Conservation (phyloP, 2,888 invertebrate species). For the Synanthedon formicaeformis region DNA sequence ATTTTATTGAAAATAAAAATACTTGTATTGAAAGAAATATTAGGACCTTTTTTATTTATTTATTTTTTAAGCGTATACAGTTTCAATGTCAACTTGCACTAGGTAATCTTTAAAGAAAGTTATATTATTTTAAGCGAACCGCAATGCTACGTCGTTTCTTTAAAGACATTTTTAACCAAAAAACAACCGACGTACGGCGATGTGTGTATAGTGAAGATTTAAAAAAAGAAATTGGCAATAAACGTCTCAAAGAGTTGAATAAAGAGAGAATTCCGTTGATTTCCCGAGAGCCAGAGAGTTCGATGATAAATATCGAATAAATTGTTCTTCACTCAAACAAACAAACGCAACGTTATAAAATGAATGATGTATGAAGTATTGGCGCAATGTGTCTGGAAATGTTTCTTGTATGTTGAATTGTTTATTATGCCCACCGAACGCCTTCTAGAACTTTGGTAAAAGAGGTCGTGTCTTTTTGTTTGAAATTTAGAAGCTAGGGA, state of each 20-base stretch:
- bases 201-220: neutral
- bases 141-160: neutral
- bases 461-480: no score
- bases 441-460: neutral
- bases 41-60: no score
- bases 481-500: no score
- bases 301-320: constrained; percentile 1
- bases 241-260: neutral
- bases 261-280: constrained; percentile 1
- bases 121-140: neutral
- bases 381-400: constrained; percentile 6
- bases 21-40: no score
- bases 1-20: no score
- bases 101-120: no score
- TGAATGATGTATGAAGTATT: constrained; percentile 1
- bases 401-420: constrained; percentile 1
- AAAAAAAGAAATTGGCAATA: neutral
- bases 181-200: no score
- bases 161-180: no score
- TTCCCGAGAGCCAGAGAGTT: constrained; percentile 5
- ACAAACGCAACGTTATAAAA: constrained; percentile 5
- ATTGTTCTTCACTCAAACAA: constrained; percentile 4
- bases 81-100: no score
- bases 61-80: no score
- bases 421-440: constrained; percentile 13